phyloP scores from a whole-genome alignment of 2,888 invertebrate species.

The Adelphocoris suturalis region DNA sequence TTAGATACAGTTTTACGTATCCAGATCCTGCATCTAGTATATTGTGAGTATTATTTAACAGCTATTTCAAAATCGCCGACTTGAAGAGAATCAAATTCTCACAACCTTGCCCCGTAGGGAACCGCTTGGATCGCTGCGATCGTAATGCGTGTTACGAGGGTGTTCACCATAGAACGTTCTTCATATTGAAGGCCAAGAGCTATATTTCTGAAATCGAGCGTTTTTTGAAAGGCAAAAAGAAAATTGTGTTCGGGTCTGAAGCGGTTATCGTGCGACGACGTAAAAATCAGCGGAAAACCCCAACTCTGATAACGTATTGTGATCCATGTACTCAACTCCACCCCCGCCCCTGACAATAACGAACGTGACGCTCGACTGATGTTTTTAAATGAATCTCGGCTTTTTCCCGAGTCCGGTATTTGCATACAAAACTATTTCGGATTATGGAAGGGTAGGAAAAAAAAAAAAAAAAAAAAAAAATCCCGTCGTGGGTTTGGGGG shows the following conservation, averaged over 20 bases:
- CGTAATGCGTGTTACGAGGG: too few species aligned
- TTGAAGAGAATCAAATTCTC: too few species aligned
- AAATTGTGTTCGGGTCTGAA: background rate
- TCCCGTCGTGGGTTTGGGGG: background rate
- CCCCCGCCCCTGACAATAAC: conserved; percentile 6
- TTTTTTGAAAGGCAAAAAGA: background rate
- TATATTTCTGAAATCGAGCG: too few species aligned
- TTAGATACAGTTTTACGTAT: too few species aligned
- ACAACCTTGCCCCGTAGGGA: too few species aligned
- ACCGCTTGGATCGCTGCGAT: too few species aligned
- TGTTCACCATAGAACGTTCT: too few species aligned
- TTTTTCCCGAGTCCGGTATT: conserved; percentile 1
- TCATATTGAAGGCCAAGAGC: too few species aligned
- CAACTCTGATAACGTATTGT: conserved; percentile 26
- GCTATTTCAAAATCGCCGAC: too few species aligned
- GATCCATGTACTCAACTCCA: background rate
- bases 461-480: background rate
- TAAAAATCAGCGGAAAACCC: background rate
- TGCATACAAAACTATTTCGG: conserved; percentile 48
- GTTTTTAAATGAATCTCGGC: conserved; percentile 26
- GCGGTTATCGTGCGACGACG: background rate
- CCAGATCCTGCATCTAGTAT: too few species aligned
- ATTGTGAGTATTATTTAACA: too few species aligned
- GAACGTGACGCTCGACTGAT: conserved; percentile 48
- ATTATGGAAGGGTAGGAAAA: background rate